These are phyloP conservation scores for Drosophila lowei DNA, from an alignment of 1,140 invertebrate genomes.

Conservation along the genomic window DNA sequence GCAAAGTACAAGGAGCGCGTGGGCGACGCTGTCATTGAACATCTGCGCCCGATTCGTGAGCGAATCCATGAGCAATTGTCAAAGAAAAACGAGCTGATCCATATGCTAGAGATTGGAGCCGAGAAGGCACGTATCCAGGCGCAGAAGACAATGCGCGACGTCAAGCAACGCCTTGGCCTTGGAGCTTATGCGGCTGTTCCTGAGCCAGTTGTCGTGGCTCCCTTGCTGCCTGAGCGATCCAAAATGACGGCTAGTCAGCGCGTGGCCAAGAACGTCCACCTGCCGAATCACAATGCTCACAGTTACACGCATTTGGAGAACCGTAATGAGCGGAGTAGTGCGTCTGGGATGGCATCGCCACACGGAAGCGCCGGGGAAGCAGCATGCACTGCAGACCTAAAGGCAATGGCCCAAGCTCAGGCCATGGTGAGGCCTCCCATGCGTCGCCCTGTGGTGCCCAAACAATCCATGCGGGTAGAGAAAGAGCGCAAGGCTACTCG, in stretches of 20 bases:
- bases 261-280: conserved; percentile 25
- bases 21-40: conserved; percentile 89
- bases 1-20: conserved; percentile 91
- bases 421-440: not conserved
- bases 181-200: conserved; percentile 51
- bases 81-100: conserved; percentile 87
- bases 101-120: conserved; percentile 88
- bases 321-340: conserved; percentile 23
- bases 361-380: conserved; percentile 35
- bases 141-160: conserved; percentile 87
- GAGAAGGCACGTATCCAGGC: conserved; percentile 88
- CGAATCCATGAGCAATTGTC: conserved; percentile 86
- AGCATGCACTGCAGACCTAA: conserved; percentile 4
- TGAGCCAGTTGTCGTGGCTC: conserved; percentile 40
- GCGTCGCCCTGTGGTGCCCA: conserved; percentile 46
- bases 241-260: conserved; percentile 49
- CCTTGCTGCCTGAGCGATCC: conserved; percentile 37
- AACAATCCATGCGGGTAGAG: conserved; percentile 56
- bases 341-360: conserved; percentile 9
- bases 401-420: not conserved
- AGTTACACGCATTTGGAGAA: conserved; percentile 18
- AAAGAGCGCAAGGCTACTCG: conserved; percentile 25
- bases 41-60: conserved; percentile 89
- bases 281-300: conserved; percentile 26
- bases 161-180: conserved; percentile 87